These are phyloP conservation scores for Lottia scabra DNA, from an alignment of 2,888 invertebrate species.

Conservation along the genomic window DNA sequence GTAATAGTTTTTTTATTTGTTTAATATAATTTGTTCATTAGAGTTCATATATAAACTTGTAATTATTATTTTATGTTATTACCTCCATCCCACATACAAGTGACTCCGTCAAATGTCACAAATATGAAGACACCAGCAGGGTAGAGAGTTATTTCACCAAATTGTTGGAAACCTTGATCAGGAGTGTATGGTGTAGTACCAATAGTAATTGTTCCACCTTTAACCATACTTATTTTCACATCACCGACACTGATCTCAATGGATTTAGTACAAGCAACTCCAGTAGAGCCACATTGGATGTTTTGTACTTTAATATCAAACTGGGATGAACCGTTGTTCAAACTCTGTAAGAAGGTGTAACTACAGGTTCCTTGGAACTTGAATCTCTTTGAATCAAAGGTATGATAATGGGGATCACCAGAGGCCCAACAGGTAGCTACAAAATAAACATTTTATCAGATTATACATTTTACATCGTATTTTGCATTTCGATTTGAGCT, in stretches of 20 bases:
- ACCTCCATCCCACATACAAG: slow-evolving; percentile 89
- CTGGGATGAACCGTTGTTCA: slow-evolving; percentile 20
- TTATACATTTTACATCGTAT: no score
- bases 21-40: no score
- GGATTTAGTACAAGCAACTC: slow-evolving; percentile 84
- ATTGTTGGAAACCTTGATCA: neutral
- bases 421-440: slow-evolving; percentile 78
- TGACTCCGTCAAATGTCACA: slow-evolving; percentile 78
- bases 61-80: slow-evolving; percentile 5
- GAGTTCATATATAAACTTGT: neutral
- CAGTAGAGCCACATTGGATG: slow-evolving; percentile 85
- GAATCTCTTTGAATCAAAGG: slow-evolving; percentile 84
- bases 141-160: slow-evolving; percentile 72
- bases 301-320: slow-evolving; percentile 82
- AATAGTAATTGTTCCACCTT: slow-evolving; percentile 45
- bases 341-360: slow-evolving; percentile 73
- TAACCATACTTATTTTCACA: slow-evolving; percentile 29
- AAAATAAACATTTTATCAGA: slow-evolving; percentile 6
- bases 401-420: slow-evolving; percentile 90
- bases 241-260: slow-evolving; percentile 30
- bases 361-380: slow-evolving; percentile 91
- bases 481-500: no score
- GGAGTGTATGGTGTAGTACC: slow-evolving; percentile 40
- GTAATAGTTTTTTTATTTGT: no score
- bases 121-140: slow-evolving; percentile 81